A percentile compares a stretch with the other conserved stretches of the same genome.
Conservation (phyloP, 2,797 vertebrate genomes). For the Acestrorhynchus altus region DNA sequence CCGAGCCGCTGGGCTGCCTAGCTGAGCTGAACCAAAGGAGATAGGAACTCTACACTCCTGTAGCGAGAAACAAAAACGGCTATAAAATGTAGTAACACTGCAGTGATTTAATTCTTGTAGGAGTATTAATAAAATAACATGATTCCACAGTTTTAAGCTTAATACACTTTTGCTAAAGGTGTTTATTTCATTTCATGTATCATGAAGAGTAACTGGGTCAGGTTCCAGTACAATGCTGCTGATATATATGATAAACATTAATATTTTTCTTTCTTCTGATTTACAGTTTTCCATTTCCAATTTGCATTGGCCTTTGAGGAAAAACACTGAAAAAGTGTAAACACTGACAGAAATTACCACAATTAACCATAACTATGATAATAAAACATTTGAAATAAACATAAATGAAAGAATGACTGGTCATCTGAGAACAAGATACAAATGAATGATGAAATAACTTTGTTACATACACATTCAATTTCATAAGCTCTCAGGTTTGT, state of each 20-base stretch:
- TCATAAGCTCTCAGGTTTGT: slow-evolving; percentile 60
- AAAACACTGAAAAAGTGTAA: background rate
- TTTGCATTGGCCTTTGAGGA: background rate
- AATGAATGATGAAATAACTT: slow-evolving; percentile 17
- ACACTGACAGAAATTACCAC: background rate
- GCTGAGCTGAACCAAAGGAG: slow-evolving; percentile 40
- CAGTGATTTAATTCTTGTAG: slow-evolving; percentile 7
- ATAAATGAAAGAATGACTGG: background rate
- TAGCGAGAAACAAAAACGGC: slow-evolving; percentile 39
- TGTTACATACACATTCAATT: slow-evolving; percentile 26
- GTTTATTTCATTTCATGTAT: background rate
- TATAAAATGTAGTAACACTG: slow-evolving; percentile 21
- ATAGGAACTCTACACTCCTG: slow-evolving; percentile 62
- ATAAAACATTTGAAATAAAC: background rate
- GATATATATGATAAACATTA: background rate
- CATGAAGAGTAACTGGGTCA: too few species aligned
- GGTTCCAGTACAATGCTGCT: background rate
- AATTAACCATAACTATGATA: background rate
- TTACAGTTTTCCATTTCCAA: background rate
- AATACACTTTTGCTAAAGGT: background rate
- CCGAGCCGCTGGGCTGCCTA: slow-evolving; percentile 38
- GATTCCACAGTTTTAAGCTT: background rate
- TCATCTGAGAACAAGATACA: slow-evolving; percentile 6
- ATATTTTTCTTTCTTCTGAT: background rate
- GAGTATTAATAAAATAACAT: background rate